Evolutionary conservation across 37 sponge, comb jelly and placozoan genomes (phyloP).

Genomic region (Crambe crambe): DNA sequence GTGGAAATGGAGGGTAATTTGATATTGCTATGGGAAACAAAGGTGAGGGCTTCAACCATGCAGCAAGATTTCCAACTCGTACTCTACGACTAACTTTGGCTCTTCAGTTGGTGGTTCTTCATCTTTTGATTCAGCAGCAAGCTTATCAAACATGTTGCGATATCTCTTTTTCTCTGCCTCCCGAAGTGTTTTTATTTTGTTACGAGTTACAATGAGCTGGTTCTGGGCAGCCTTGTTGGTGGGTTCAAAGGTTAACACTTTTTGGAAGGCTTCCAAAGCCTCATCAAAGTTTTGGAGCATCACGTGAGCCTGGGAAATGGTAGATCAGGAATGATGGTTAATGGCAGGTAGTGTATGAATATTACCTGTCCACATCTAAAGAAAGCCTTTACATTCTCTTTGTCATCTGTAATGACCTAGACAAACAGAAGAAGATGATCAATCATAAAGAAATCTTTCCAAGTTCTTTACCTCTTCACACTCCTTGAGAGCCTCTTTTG

Average conservation of each 20-base stretch:
- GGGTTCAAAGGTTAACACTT: conserved; percentile 82
- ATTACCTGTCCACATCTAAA: conserved; percentile 90
- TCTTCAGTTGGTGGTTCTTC: conserved; percentile 9
- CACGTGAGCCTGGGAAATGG: conserved; percentile 48
- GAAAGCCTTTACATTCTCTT: conserved; percentile 82
- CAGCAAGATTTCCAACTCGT: no score
- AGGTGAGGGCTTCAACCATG: no score
- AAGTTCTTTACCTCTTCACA: conserved; percentile 82
- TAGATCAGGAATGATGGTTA: background rate
- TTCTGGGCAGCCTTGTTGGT: conserved; percentile 80
- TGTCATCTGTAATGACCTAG: conserved; percentile 70
- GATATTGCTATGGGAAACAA: no score
- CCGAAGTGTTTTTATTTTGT: conserved; percentile 42
- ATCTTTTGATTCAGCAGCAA: conserved; percentile 4
- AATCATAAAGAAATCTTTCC: no score
- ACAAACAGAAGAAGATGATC: background rate
- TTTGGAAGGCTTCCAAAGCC: conserved; percentile 78
- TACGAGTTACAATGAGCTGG: conserved; percentile 23
- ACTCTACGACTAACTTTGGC: conserved; percentile 10
- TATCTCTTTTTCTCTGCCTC: conserved; percentile 79
- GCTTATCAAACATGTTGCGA: conserved; percentile 79
- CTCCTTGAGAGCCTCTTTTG: conserved; percentile 36
- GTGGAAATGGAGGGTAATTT: no score
- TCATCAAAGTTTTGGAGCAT: conserved; percentile 79
- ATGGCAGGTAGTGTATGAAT: background rate